A percentile compares a stretch with the other conserved stretches of the same genome.
phyloP scores from a whole-genome alignment of 2,113 vertebrate genomes.

The Anarhynchus alexandrinus region DNA sequence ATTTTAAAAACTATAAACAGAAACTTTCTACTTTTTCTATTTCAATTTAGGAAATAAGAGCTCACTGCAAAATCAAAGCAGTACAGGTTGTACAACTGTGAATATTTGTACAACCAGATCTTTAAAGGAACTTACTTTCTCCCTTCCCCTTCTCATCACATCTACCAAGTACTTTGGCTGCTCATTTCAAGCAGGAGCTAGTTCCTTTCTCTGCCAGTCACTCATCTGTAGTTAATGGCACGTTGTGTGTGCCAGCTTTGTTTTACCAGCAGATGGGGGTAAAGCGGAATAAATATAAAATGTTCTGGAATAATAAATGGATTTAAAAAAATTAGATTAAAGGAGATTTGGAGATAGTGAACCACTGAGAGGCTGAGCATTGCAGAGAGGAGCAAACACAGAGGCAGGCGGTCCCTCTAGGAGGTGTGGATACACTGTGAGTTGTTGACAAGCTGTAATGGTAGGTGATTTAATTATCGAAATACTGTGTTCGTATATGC shows the following conservation, averaged over 20 bases:
- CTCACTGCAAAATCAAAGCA: not conserved
- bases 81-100: not conserved
- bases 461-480: not conserved
- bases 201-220: not conserved
- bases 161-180: not conserved
- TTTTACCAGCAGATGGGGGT: constrained; percentile 35
- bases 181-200: not conserved
- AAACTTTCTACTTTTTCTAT: not conserved
- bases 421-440: not conserved
- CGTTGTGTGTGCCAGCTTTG: not conserved
- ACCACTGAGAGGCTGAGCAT: not conserved
- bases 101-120: not conserved
- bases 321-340: not conserved
- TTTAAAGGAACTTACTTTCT: not conserved
- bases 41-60: not conserved
- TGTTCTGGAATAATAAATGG: not conserved
- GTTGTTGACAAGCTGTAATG: not conserved
- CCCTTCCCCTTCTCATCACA: not conserved
- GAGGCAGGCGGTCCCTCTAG: not conserved
- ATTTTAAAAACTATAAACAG: not conserved
- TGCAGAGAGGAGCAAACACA: not conserved
- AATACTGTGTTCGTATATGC: not conserved
- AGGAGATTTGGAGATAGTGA: not conserved
- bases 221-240: not conserved
- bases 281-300: constrained; percentile 4